phyloP scores from a whole-genome alignment of 2,113 vertebrate genomes.

The Stegastes partitus region DNA sequence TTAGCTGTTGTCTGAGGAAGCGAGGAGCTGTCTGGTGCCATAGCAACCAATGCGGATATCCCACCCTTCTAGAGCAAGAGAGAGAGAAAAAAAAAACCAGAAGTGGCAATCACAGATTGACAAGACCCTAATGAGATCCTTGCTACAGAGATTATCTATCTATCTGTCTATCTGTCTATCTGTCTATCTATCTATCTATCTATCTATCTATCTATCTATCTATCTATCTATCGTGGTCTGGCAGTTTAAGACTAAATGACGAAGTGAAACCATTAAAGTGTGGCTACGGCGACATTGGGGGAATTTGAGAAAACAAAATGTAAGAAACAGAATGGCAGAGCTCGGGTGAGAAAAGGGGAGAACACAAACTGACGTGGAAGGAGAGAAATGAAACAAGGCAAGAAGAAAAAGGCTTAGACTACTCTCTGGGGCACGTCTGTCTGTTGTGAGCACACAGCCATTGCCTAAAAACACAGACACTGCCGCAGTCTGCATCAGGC shows the following conservation, averaged over 20 bases:
- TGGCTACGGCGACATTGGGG: conserved; percentile 24
- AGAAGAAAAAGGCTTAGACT: conserved; percentile 50
- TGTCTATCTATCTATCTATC: conserved; percentile 21
- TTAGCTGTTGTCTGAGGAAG: conserved; percentile 84
- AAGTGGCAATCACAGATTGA: conserved; percentile 75
- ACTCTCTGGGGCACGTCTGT: conserved; percentile 57
- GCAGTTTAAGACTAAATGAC: conserved; percentile 35
- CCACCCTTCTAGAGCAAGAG: conserved; percentile 77
- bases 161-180: conserved; percentile 27
- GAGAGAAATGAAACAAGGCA: conserved; percentile 56
- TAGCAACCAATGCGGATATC: conserved; percentile 88
- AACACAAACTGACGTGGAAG: conserved; percentile 27
- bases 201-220: conserved; percentile 18
- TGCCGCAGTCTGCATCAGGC: conserved; percentile 67
- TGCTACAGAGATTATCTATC: conserved; percentile 35
- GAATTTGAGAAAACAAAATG: conserved; percentile 37
- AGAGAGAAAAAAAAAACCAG: conserved; percentile 55
- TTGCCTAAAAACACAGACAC: conserved; percentile 62
- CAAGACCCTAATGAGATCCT: conserved; percentile 75
- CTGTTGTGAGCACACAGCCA: conserved; percentile 51
- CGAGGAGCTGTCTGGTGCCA: conserved; percentile 87
- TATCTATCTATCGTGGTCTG: conserved; percentile 20
- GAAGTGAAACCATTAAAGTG: conserved; percentile 53
- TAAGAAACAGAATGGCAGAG: conserved; percentile 25
- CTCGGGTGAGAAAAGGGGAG: conserved; percentile 27